Evolutionary conservation across 2,113 vertebrate species (phyloP).

Genomic region (Meriones unguiculatus): DNA sequence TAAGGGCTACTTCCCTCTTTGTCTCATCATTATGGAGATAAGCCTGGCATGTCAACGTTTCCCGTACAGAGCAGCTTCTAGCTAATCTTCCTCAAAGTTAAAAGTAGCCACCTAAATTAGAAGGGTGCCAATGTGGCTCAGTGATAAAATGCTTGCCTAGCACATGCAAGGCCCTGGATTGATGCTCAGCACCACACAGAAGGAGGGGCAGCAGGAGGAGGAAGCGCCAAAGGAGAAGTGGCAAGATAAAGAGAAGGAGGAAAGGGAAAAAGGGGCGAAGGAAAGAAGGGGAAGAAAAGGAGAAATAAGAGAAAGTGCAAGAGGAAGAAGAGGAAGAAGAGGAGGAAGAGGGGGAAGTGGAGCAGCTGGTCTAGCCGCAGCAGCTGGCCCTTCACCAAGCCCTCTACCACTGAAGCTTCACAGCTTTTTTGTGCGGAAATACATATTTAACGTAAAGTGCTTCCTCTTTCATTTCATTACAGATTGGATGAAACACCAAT

Average conservation of each 20-base stretch:
- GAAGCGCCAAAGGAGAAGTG: too few species aligned
- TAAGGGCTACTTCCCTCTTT: not conserved
- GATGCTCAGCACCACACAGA: not conserved
- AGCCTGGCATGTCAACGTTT: not conserved
- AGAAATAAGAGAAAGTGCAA: not conserved
- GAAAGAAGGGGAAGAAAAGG: not conserved
- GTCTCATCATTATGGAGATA: not conserved
- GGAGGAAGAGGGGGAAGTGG: not conserved
- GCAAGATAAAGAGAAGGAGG: not conserved
- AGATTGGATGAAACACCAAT: not conserved
- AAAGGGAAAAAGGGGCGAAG: too few species aligned
- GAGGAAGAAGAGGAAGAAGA: not conserved
- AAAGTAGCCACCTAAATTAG: not conserved
- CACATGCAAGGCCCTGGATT: not conserved
- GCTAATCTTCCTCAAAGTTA: not conserved
- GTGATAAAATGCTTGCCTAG: too few species aligned
- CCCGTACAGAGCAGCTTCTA: not conserved
- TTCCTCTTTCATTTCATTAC: conserved; percentile 25
- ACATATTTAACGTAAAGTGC: conserved; percentile 21
- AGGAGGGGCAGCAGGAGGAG: not conserved
- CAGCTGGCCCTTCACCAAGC: not conserved
- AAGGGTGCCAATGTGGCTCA: not conserved
- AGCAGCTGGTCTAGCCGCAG: not conserved
- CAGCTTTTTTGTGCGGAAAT: conserved; percentile 1
- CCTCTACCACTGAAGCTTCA: not conserved